Conservation (phyloP, 2,888 invertebrate species). For the Eupithecia subfuscata region DNA sequence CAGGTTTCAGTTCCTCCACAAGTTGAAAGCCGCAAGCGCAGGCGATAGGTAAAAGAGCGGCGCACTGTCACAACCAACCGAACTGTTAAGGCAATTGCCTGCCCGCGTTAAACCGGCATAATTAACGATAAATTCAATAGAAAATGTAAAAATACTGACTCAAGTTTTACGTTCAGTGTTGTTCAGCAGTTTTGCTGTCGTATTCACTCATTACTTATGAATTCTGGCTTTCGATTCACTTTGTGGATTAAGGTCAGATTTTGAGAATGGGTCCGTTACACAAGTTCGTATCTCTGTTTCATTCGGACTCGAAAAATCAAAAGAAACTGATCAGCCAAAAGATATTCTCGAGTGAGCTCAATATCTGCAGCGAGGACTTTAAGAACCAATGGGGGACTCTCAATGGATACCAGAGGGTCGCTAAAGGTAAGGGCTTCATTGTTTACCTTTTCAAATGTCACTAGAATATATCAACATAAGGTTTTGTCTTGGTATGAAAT, state of each 20-base stretch:
- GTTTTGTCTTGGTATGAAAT: background rate
- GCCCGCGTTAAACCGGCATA: constrained; percentile 36
- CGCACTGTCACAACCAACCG: constrained; percentile 59
- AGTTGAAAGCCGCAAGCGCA: constrained; percentile 49
- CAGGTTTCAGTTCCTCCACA: constrained; percentile 56
- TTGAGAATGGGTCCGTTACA: constrained; percentile 84
- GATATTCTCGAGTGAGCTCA: constrained; percentile 84
- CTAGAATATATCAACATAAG: background rate
- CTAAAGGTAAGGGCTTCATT: constrained; percentile 63
- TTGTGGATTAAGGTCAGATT: background rate
- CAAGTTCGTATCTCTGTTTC: constrained; percentile 85
- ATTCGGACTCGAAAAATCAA: constrained; percentile 80
- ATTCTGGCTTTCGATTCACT: background rate
- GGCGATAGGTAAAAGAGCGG: constrained; percentile 67
- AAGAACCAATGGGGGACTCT: constrained; percentile 83
- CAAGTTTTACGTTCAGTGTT: constrained; percentile 6
- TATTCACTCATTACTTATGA: background rate
- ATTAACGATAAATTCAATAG: constrained; percentile 22
- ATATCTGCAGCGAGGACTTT: constrained; percentile 75
- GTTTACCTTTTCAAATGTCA: background rate
- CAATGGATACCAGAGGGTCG: constrained; percentile 71
- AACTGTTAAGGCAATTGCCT: constrained; percentile 45
- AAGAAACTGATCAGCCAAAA: constrained; percentile 76
- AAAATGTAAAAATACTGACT: constrained; percentile 24
- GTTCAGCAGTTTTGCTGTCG: constrained; percentile 13